These are phyloP conservation scores for Crypturellus undulatus DNA, from an alignment of 2,113 vertebrate genomes.

Conservation along the genomic window DNA sequence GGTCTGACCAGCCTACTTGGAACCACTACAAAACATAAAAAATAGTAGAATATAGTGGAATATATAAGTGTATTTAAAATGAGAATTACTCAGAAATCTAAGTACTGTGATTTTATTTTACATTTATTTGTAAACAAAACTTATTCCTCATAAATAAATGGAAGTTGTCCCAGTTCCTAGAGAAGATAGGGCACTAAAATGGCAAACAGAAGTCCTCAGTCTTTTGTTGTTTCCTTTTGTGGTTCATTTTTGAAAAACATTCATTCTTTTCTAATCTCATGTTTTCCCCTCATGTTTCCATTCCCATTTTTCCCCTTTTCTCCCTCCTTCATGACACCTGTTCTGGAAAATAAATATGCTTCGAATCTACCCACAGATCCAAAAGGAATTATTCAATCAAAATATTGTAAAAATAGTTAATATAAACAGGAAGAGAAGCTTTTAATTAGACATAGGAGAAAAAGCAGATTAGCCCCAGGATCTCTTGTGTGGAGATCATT, in stretches of 20 bases:
- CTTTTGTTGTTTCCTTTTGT: not conserved
- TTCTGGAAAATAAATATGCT: not conserved
- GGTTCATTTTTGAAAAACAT: not conserved
- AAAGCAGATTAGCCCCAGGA: slow-evolving; percentile 42
- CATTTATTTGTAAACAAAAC: not conserved
- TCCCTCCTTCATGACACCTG: not conserved
- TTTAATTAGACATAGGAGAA: slow-evolving; percentile 62
- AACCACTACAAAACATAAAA: not conserved
- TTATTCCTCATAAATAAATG: fast-evolving
- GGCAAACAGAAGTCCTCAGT: not conserved
- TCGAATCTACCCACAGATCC: not conserved
- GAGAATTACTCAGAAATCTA: not conserved
- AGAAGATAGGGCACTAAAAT: not conserved
- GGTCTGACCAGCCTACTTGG: not conserved
- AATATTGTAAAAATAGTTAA: slow-evolving; percentile 42
- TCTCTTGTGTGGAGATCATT: slow-evolving; percentile 19
- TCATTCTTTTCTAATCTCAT: not conserved
- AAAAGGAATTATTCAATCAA: slow-evolving; percentile 46
- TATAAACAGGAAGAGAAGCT: slow-evolving; percentile 59
- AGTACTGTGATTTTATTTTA: not conserved
- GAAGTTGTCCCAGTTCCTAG: not conserved
- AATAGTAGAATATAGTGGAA: not conserved
- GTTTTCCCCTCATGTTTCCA: not conserved
- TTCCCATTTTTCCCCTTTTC: not conserved
- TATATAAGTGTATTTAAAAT: not conserved